Percentiles rank a stretch among this genome's conserved stretches.
Conservation (phyloP, 2,888 invertebrate genomes). For the Pimpla rufipes region DNA sequence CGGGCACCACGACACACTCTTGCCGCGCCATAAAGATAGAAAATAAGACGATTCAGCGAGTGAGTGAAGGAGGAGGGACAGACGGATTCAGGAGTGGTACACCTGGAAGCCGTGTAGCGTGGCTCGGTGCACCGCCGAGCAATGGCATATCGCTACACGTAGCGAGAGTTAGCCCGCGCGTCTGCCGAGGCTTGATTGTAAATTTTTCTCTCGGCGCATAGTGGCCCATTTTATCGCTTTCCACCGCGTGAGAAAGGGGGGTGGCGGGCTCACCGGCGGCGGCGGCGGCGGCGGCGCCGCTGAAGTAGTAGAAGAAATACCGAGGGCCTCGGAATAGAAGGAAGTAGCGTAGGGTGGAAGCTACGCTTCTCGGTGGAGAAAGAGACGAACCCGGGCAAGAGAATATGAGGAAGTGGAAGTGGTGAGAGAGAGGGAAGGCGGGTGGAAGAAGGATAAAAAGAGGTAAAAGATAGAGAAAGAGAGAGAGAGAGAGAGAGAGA, state of each 20-base stretch:
- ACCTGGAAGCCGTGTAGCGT: constrained; percentile 65
- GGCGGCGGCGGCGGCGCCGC: constrained; percentile 52
- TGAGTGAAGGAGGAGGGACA: constrained; percentile 41
- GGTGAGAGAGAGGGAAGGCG: constrained; percentile 62
- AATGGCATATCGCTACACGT: constrained; percentile 36
- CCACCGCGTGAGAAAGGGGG: constrained; percentile 53
- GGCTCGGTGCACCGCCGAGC: constrained; percentile 63
- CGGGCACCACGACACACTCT: constrained; percentile 44
- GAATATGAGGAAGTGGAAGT: constrained; percentile 50
- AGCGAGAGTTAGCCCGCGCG: constrained; percentile 26
- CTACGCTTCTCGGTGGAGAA: constrained; percentile 49
- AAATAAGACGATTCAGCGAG: constrained; percentile 56
- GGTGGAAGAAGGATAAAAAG: constrained; percentile 73
- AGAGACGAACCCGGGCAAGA: constrained; percentile 32
- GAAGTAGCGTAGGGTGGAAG: constrained; percentile 11
- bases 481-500: constrained; percentile 35
- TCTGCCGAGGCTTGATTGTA: constrained; percentile 77
- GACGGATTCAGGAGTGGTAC: constrained; percentile 53
- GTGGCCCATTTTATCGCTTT: constrained; percentile 81
- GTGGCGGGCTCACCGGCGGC: constrained; percentile 42
- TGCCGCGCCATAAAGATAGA: constrained; percentile 41
- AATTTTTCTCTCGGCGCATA: constrained; percentile 79
- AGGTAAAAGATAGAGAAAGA: constrained; percentile 17
- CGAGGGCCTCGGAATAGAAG: constrained; percentile 30
- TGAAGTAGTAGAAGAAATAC: constrained; percentile 57